Evolutionary conservation across 2,888 invertebrate genomes (phyloP), one percentile per base, ranked within the genome.

Genomic region (Leptogaster cylindrica): DNA sequence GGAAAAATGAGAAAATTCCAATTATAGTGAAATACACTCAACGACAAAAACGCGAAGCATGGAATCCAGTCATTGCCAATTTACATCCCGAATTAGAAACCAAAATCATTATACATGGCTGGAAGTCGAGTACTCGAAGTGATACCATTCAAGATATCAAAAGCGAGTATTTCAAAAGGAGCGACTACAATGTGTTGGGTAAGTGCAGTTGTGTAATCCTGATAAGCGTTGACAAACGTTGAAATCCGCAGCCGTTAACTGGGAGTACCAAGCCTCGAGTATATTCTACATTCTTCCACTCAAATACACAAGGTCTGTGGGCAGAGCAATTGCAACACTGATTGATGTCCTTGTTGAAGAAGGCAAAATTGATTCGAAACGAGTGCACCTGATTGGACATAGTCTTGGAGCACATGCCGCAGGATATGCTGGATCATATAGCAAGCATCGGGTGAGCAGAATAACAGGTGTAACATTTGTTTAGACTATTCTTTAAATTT

Each of bases 391-490:
- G 0, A 80, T 81, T 36, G 81, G 81, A 0, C 87, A 87, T 71
- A 86, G 86, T 73, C 78, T 87, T 65, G 87, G 87, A 20, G 85
- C 87, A 0, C 87, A 87, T 41, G 83, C 85, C 3, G 84, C 85
- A 83, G 87, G 86, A 3, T 84, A 83, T 73, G 83, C 86, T 2
- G 86, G 86, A 0, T 78, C 75, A 71, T 83, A 81, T 81, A 83
- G 81, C 71, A 76, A 75, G 20, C 75, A 77, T 67, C 81, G 78
- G 25, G 77, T 87, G 18, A 27, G 79, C 36, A 83, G 88, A 74
- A 85, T 89, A 3, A 88, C 88, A 52, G 88, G 87, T 83, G 25
- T 3, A 8, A n/a, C 12, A 16, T 18, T 77, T 85, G 16, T 89
- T 88, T 75, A 85, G 86, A 76, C 72, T 27, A 51, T 36, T 33